These are phyloP conservation scores for Mizuhopecten yessoensis DNA, from an alignment of 1,140 invertebrate genomes.

Conservation along the genomic window DNA sequence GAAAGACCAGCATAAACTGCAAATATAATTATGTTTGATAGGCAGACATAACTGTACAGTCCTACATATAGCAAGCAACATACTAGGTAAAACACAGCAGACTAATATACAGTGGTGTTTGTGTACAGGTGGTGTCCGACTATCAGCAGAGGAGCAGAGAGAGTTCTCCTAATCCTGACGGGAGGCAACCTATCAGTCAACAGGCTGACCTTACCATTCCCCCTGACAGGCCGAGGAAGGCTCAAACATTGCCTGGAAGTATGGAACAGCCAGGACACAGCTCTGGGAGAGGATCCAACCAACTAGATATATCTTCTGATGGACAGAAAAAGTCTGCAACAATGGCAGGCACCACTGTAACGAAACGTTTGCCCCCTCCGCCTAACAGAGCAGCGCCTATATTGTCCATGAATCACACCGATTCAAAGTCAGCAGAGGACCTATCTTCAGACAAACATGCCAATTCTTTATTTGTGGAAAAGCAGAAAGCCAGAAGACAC, in stretches of 20 bases:
- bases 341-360: background rate
- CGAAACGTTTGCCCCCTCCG: conserved; percentile 26
- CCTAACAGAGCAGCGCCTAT: conserved; percentile 32
- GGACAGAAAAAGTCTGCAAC: background rate
- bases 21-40: no score
- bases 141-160: conserved; percentile 25
- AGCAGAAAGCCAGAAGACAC: background rate
- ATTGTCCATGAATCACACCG: background rate
- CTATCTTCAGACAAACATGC: background rate
- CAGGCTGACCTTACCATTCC: background rate
- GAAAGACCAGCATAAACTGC: no score
- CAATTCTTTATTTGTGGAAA: background rate
- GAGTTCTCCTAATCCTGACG: background rate
- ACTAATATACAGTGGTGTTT: no score
- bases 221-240: background rate
- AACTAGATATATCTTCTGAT: background rate
- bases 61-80: no score
- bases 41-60: no score
- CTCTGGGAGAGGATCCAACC: background rate
- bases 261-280: no score
- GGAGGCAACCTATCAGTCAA: background rate
- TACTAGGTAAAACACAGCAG: no score
- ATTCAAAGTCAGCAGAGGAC: conserved; percentile 42
- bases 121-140: background rate
- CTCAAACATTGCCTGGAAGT: background rate